Base-by-base conservation (phyloP, 2,888 invertebrate species). In the Scaptomyza parva region DNA sequence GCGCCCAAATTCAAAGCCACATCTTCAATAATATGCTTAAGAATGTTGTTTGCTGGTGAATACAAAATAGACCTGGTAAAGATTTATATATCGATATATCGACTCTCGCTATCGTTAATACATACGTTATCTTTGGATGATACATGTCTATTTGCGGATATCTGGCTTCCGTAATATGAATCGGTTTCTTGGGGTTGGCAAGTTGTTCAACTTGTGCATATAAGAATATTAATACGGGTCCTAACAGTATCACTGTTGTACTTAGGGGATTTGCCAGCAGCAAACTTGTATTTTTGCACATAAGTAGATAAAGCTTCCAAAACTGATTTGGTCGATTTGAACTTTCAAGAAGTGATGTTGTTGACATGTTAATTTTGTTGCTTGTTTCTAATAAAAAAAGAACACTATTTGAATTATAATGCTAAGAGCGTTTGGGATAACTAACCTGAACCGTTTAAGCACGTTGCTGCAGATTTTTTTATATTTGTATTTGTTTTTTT, bases 401-500 rank as follows among this genome's bases (percentile, higher is more conserved):
- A 30, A 20, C 5, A 11, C 12, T 1, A 12, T 30, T 28, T 72
- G 68, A 68, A 50, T n/a, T 52, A 20, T 39, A 57, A 53, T 57
- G 52, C 72, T 20, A 52, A 30, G 62, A 18, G 7, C 26, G 22
- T 18, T 18, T 17, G 22, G 3, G 18, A 0, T 9, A 9, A 37
- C 37, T 9, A 37, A 37, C 9, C 8, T 37, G 6, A 24, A 22
- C 20, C n/a, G 6, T 18, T 47, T 33, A n/a, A 47, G 20, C 39
- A 18, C 18, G 2, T 11, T 11, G 20, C 18, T 40, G 40, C 40
- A 40, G 20, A 12, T 40, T 40, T 39, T 53, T 68, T 64, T 78
- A 45, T 72, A 70, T 81, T 65, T 70, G 60, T 65, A n/a, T n/a
- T n/a, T n/a, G 66, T 30, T 55, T 80, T 45, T 61, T 28, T 28